Evolutionary conservation across 1,140 invertebrate species (phyloP).

Genomic region (Centruroides vittatus): DNA sequence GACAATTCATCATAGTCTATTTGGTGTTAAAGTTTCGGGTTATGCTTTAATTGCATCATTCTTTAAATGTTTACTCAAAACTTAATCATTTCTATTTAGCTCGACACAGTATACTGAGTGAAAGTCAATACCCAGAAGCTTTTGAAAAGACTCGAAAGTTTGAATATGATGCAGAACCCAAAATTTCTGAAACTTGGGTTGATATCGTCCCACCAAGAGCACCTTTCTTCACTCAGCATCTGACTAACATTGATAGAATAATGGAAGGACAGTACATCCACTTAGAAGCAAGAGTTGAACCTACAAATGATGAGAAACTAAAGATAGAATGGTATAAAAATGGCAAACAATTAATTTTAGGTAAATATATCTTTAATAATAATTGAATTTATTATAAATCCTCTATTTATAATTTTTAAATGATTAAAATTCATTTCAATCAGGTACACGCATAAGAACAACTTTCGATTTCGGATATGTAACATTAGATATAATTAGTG

Average conservation of each 20-base stretch:
- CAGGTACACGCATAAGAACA: slow-evolving; percentile 58
- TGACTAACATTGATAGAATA: slow-evolving; percentile 70
- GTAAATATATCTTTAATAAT: slow-evolving; percentile 27
- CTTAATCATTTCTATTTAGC: slow-evolving; percentile 27
- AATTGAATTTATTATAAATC: background rate
- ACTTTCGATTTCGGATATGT: slow-evolving; percentile 92
- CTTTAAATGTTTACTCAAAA: no score
- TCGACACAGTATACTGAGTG: slow-evolving; percentile 52
- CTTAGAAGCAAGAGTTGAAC: slow-evolving; percentile 26
- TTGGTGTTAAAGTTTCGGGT: no score
- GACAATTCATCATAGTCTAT: no score
- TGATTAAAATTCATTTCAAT: background rate
- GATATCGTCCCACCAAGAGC: slow-evolving; percentile 38
- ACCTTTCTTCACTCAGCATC: slow-evolving; percentile 78
- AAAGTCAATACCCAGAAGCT: slow-evolving; percentile 66
- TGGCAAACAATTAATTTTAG: slow-evolving; percentile 65
- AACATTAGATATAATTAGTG: slow-evolving; percentile 68
- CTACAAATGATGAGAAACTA: slow-evolving; percentile 32
- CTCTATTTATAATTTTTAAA: background rate
- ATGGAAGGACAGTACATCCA: slow-evolving; percentile 49
- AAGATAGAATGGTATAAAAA: slow-evolving; percentile 82
- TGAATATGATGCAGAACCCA: slow-evolving; percentile 67
- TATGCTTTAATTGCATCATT: no score
- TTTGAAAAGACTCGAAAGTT: slow-evolving; percentile 79
- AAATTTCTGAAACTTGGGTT: slow-evolving; percentile 42